phyloP scores from a whole-genome alignment of 1,140 invertebrate genomes.

The Neodiprion pinetum region DNA sequence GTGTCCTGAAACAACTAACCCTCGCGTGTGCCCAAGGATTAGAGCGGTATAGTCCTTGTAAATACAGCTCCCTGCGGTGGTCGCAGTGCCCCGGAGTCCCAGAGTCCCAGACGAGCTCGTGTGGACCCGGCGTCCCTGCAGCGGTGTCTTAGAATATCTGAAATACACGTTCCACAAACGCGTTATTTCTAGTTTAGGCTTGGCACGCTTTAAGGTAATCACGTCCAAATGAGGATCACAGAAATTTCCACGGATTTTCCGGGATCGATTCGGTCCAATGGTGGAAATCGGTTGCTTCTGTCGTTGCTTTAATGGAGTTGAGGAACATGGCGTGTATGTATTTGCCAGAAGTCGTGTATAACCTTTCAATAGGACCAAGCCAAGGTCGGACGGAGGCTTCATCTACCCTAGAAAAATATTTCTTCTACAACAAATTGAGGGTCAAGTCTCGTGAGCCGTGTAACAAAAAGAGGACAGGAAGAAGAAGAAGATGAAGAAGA shows the following conservation, averaged over 20 bases:
- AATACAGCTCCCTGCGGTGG: background rate
- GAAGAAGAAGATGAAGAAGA: background rate
- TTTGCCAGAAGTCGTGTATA: background rate
- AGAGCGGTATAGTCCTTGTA: background rate
- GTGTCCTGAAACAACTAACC: conserved; percentile 3
- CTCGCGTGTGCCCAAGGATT: conserved; percentile 7
- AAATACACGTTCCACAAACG: too few relatives aligned
- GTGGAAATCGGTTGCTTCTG: too few relatives aligned
- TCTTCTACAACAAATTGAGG: conserved; percentile 19
- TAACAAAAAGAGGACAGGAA: conserved; percentile 10
- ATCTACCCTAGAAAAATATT: conserved; percentile 35
- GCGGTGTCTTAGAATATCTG: too few relatives aligned
- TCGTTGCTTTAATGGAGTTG: too few relatives aligned
- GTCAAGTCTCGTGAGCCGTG: conserved; percentile 8
- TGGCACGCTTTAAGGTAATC: too few relatives aligned
- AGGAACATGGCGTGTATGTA: background rate
- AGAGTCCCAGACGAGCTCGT: background rate
- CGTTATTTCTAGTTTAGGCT: too few relatives aligned
- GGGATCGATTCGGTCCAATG: too few relatives aligned
- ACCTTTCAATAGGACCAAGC: too few relatives aligned
- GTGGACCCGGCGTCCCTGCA: background rate
- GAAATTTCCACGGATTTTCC: too few relatives aligned
- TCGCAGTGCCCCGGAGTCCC: background rate
- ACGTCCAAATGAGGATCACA: too few relatives aligned
- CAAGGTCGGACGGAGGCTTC: too few relatives aligned